Conservation (phyloP, 2,113 vertebrate species). For the Anoplopoma fimbria region DNA sequence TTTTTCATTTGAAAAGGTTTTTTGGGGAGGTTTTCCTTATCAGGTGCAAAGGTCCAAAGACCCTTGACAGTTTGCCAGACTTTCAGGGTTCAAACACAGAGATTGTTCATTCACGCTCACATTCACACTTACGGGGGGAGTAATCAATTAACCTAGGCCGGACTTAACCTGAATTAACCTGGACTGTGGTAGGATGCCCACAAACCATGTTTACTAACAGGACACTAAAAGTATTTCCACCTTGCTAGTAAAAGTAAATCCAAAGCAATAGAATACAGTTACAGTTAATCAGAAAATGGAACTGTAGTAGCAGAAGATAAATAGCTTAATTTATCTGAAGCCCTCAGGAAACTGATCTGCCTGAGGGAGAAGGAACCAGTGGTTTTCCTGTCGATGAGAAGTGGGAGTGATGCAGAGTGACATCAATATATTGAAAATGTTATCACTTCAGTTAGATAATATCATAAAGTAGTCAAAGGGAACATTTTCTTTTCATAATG, state of each 20-base stretch:
- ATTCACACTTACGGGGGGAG: no score
- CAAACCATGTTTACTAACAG: background rate
- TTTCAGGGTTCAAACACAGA: no score
- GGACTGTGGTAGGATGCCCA: no score
- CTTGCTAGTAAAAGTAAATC: background rate
- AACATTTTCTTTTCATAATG: background rate
- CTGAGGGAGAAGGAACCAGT: background rate
- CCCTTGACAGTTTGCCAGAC: no score
- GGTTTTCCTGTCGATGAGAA: background rate
- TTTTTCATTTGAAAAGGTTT: no score
- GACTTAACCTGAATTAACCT: no score
- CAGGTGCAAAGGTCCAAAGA: no score
- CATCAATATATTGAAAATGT: background rate
- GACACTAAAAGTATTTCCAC: background rate
- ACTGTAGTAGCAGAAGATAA: background rate
- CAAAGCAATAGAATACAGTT: background rate
- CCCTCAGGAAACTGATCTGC: constrained; percentile 12
- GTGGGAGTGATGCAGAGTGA: background rate
- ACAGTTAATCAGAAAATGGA: background rate
- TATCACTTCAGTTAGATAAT: background rate
- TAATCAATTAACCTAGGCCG: no score
- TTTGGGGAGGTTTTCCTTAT: no score
- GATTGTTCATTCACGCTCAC: no score
- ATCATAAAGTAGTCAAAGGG: background rate
- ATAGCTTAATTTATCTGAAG: constrained; percentile 11